Evolutionary conservation across 2,888 invertebrate genomes (phyloP).

Genomic region (Macroteleia sp.): DNA sequence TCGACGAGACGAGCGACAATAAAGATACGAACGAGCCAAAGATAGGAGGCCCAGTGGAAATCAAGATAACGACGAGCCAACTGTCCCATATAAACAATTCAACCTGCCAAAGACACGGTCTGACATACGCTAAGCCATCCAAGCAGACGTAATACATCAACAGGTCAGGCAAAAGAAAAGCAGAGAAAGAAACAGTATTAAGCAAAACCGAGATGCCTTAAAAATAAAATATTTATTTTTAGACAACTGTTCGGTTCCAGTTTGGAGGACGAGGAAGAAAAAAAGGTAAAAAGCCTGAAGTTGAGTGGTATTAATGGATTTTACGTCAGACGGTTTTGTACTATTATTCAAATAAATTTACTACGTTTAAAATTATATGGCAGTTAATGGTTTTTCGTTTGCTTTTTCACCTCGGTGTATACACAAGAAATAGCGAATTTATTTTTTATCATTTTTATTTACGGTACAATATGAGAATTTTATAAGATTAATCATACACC

Average conservation of each 20-base stretch:
- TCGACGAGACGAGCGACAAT: conserved; percentile 26
- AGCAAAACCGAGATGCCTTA: background rate
- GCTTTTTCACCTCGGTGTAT: no score
- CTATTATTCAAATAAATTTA: no score
- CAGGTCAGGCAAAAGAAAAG: conserved; percentile 31
- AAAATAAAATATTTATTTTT: background rate
- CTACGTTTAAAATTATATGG: no score
- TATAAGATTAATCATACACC: no score
- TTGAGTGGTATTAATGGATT: conserved; percentile 4
- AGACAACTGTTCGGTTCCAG: background rate
- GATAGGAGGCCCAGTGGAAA: conserved; percentile 56
- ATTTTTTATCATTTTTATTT: no score
- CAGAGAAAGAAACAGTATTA: conserved; percentile 2
- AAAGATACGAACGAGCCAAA: conserved; percentile 31
- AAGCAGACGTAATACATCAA: conserved; percentile 40
- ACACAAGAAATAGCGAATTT: no score
- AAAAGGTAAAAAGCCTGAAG: background rate
- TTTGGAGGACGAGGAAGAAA: no score
- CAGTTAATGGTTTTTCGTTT: no score
- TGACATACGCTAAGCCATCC: conserved; percentile 9
- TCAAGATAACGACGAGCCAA: conserved; percentile 51
- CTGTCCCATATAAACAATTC: conserved; percentile 48
- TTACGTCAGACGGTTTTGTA: background rate
- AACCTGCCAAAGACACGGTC: conserved; percentile 15
- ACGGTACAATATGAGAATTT: no score